Evolutionary conservation across 2,888 invertebrate species (phyloP), one percentile per base, ranked within the genome.

Genomic region (Eristalinus sepulchralis): DNA sequence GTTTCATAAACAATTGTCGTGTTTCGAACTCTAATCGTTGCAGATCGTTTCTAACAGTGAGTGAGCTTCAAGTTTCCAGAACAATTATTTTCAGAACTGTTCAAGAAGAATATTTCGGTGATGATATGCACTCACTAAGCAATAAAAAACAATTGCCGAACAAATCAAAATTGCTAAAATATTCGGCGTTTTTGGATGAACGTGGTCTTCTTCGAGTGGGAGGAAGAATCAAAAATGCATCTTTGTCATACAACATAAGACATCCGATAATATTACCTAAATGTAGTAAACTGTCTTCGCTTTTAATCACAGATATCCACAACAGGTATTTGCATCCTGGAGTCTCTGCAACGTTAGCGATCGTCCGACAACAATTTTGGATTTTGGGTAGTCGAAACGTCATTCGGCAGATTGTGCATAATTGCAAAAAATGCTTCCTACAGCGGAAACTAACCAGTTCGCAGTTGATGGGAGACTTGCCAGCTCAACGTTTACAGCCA

Each of bases 321-420:
- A 55, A 55, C 20, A 55, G 17, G 0, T 20, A 6, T 11, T 55
- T 80, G 27, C 80, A 80, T 60, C 47, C 60, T 27, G 68, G 80
- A n/a, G 39, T 62, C n/a, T n/a, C n/a, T 8, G 33, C 73, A 1
- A 17, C 22, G 17, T 27, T 81, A 2, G 22, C 55, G 33, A 24
- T 68, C 20, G 22, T 81, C 20, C 73, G 66, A 5, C 67, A 62
- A 59, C 20, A 62, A 10, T 81, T 67, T 17, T 75, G 75, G 75
- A 81, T 81, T 17, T 22, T 68, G 11, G 67, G 62, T 9, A n/a
- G 33, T 20, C 27, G 62, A 31, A 67, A 47, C 20, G 11, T 67
- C 13, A 59, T 63, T 13, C 55, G 59, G 33, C 33, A 53, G 1
- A 17, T 66, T 1, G 8, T 66, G 1, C 22, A 59, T 10, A 39